Evolutionary conservation across 2,113 vertebrate genomes (phyloP), one percentile per base, ranked within the genome.

Genomic region (Ailuropoda melanoleuca): DNA sequence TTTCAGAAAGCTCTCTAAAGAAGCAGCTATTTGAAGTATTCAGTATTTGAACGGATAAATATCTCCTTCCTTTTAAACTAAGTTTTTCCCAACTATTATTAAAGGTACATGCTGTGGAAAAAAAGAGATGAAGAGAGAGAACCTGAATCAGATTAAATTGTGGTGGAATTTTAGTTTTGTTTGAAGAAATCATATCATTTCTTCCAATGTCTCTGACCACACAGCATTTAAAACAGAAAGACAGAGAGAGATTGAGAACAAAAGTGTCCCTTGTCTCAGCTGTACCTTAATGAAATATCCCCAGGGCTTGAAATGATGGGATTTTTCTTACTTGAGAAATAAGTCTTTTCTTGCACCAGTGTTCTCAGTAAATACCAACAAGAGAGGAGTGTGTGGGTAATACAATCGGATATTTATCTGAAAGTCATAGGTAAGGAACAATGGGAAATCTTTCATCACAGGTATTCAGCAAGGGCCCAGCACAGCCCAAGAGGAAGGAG

Each of bases 351-450:
- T 97, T 96, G 48, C 85, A 94, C 77, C 92, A 96, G 70, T 11
- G 34, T 95, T 95, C 92, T 97, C 93, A 96, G 96, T 93, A 97
- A 96, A 97, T 91, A 91, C 90, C 90, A 91, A 80, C 23, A 88
- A 90, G 53, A 43, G 64, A n/a, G 23, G 26, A 82, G 53, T 60
- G 72, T 95, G 78, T 91, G 62, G 97, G 82, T 90, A 98, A 97
- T 55, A 88, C 43, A 97, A 92, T 95, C 89, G 94, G 96, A 85
- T 97, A 97, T 97, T 96, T 98, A 97, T 97, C 96, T 96, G 97
- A 97, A 98, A 98, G n/a, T 93, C 74, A 84, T 18, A 93, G 80
- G 98, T 91, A 98, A 98, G 92, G 74, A 97, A 97, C 92, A 98
- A 97, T 86, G 96, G 90, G 98, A 98, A 98, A 98, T 70, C 94